Base-by-base conservation (phyloP, 2,888 invertebrate species). In the Lasioglossum villosulum region DNA sequence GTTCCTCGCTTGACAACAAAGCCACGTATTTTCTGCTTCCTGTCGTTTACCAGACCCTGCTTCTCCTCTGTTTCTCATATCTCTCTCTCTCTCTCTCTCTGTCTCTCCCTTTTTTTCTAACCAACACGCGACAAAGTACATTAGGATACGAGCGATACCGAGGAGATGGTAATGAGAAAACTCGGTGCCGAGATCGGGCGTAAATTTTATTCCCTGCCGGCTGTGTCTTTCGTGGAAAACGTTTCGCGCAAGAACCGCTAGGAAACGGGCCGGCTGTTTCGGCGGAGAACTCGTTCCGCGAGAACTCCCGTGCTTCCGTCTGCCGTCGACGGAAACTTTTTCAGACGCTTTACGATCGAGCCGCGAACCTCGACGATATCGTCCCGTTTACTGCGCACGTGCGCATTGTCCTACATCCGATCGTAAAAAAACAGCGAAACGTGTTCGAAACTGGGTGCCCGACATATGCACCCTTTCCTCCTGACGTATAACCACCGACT, bases 121-220 rank as follows among this genome's bases (percentile, higher is more conserved):
- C 30, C 4, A 16, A 16, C 80, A 74, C 63, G 63, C 30, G 56
- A 74, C 23, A 81, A 34, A 72, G 81, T 80, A 75, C 89, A 88
- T 90, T 90, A 88, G 78, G 75, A 79, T 14, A 70, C 80, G 78
- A 63, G 68, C 56, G 75, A 82, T 81, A 75, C 74, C 66, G 76
- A 27, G 76, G 83, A n/a, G 88, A 86, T 85, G 88, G 86, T 90
- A 91, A 91, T 87, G 89, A 89, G 91, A 88, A 88, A 88, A 91
- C 87, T 86, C 88, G 81, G 82, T 75, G 68, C 82, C 80, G 84
- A 81, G 90, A 89, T 90, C 88, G 79, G 79, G 83, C 81, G 85
- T 83, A 88, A 90, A 91, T 90, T 90, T 90, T 80, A 86, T 84
- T 83, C 76, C 78, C 63, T 52, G 68, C 14, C 45, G 45, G 16